Percentiles rank a stretch among this genome's conserved stretches.
Conservation (phyloP, 2,113 vertebrate genomes). For the Notarius quadriscutis region DNA sequence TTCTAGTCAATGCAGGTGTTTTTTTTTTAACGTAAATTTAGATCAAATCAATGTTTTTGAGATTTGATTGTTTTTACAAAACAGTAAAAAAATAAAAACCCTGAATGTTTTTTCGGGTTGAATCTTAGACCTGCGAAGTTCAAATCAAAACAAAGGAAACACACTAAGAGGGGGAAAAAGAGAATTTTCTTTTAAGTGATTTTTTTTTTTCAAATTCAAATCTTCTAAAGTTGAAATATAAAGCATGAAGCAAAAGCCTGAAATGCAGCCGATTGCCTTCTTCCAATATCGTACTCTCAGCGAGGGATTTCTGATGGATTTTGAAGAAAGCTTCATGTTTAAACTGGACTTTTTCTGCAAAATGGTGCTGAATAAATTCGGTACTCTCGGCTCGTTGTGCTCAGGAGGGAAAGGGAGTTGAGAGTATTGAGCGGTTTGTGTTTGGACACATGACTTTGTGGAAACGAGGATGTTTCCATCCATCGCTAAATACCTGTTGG, state of each 20-base stretch:
- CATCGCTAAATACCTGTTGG: conserved; percentile 19
- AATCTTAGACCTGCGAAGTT: no score
- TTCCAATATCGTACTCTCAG: not conserved
- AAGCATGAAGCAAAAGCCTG: not conserved
- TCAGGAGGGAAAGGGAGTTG: no score
- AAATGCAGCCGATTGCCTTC: not conserved
- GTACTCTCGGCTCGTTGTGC: not conserved
- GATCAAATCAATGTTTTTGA: no score
- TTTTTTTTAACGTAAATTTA: no score
- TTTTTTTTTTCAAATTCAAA: not conserved
- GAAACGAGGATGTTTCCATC: conserved; percentile 2
- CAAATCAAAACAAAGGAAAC: no score
- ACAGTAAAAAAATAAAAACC: no score
- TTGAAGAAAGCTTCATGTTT: not conserved
- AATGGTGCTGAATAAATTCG: not conserved
- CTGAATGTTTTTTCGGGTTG: no score
- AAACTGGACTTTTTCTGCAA: not conserved
- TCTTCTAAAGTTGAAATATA: not conserved
- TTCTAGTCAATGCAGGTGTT: no score
- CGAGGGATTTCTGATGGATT: not conserved
- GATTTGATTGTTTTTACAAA: no score
- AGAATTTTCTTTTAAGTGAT: not conserved
- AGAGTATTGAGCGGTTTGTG: not conserved
- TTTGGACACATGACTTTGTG: not conserved
- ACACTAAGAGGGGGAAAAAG: no score